Evolutionary conservation across 1,140 invertebrate genomes (phyloP).

Genomic region (Dendroctonus ponderosae): DNA sequence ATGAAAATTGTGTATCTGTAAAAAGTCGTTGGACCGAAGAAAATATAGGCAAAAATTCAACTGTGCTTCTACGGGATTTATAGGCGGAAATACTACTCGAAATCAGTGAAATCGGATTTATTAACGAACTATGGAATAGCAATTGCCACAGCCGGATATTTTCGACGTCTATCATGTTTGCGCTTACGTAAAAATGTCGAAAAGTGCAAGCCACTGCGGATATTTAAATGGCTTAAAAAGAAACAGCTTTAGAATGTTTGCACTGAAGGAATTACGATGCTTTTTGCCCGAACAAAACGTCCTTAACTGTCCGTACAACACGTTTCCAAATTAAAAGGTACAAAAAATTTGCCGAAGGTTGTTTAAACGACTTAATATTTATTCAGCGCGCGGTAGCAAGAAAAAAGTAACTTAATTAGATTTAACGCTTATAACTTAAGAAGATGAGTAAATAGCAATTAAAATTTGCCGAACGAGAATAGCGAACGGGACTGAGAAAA

Average conservation of each 20-base stretch:
- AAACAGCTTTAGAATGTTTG: no score
- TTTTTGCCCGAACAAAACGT: no score
- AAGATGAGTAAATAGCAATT: slow-evolving; percentile 32
- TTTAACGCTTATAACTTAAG: slow-evolving; percentile 25
- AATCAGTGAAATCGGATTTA: slow-evolving; percentile 10
- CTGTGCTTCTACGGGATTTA: slow-evolving; percentile 2
- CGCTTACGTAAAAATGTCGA: no score
- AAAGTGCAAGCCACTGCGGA: no score
- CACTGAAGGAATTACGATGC: no score
- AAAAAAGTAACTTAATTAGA: slow-evolving; percentile 25
- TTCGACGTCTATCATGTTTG: background rate
- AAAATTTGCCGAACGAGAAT: slow-evolving; percentile 29
- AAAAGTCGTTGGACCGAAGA: background rate
- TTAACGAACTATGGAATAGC: slow-evolving; percentile 10
- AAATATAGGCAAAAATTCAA: slow-evolving; percentile 6
- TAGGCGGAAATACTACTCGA: slow-evolving; percentile 6
- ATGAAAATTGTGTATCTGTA: no score
- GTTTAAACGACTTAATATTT: no score
- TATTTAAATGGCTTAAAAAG: no score
- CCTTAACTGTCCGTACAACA: no score
- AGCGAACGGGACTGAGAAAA: slow-evolving; percentile 20
- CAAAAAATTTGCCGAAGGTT: no score
- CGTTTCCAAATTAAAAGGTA: no score
- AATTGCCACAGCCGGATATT: slow-evolving; percentile 3
- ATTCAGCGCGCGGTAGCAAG: background rate